Evolutionary conservation across 1,140 invertebrate species (phyloP).

Genomic region (Tenebrio molitor): DNA sequence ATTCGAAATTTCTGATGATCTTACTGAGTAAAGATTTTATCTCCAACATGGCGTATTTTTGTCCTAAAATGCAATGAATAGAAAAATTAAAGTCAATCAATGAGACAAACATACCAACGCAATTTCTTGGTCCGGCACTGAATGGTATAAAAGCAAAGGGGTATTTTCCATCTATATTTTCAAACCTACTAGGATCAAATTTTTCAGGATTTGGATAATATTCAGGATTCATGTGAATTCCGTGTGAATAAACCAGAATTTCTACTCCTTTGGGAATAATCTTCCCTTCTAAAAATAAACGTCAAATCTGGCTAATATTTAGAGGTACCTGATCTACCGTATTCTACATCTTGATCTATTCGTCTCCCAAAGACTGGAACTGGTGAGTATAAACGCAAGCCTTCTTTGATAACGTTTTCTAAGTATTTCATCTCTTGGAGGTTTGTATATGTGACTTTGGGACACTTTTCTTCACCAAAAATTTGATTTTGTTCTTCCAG

Average conservation of each 20-base stretch:
- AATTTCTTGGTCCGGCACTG: conserved; percentile 79
- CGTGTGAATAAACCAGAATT: conserved; percentile 41
- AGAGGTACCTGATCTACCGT: too few species aligned
- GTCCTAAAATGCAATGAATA: conserved; percentile 13
- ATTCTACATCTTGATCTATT: conserved; percentile 63
- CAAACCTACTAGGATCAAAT: conserved; percentile 85
- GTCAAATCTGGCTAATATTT: not conserved
- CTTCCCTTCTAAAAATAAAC: conserved; percentile 32
- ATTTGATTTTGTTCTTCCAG: conserved; percentile 73
- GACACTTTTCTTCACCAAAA: conserved; percentile 67
- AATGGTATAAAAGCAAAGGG: conserved; percentile 77
- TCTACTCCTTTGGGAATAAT: conserved; percentile 45
- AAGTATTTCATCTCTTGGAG: conserved; percentile 74
- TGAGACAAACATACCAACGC: conserved; percentile 61
- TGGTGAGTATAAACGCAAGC: conserved; percentile 75
- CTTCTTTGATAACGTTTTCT: conserved; percentile 75
- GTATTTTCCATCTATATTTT: conserved; percentile 69
- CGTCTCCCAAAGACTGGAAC: conserved; percentile 72
- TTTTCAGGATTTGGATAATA: conserved; percentile 78
- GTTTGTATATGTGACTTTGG: conserved; percentile 69
- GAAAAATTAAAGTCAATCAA: too few species aligned
- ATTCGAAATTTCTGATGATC: conserved; percentile 24
- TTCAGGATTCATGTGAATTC: conserved; percentile 76
- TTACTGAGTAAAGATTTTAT: conserved; percentile 48
- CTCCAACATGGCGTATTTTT: conserved; percentile 50